These are phyloP conservation scores for Macaca mulatta DNA, from an alignment of 2,113 vertebrate species.

Conservation along the genomic window DNA sequence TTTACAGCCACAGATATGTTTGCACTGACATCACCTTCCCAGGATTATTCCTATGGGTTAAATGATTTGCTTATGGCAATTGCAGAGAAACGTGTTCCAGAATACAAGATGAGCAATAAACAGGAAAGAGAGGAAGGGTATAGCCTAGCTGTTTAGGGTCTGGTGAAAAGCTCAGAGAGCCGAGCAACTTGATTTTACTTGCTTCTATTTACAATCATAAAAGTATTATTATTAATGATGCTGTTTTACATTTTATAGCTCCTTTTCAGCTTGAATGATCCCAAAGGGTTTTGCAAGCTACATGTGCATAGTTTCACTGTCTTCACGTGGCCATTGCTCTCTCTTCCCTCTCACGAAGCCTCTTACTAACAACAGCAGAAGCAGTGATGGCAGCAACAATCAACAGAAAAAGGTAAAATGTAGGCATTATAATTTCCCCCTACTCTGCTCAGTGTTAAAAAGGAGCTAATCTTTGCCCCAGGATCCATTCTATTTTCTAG, in stretches of 20 bases:
- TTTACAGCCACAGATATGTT: constrained; percentile 51
- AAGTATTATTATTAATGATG: constrained; percentile 61
- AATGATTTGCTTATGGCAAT: constrained; percentile 67
- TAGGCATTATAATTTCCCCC: constrained; percentile 17
- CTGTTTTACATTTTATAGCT: constrained; percentile 63
- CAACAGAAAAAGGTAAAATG: constrained; percentile 52
- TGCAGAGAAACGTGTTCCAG: constrained; percentile 25
- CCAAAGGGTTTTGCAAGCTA: constrained; percentile 7
- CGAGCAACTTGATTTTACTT: constrained; percentile 32
- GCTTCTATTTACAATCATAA: constrained; percentile 55
- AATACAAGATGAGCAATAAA: constrained; percentile 64
- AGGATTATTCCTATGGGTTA: constrained; percentile 61
- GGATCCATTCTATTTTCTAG: constrained; percentile 70
- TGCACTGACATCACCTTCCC: constrained; percentile 46
- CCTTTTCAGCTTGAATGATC: constrained; percentile 38
- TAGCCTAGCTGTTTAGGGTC: not conserved
- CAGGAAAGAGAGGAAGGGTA: not conserved
- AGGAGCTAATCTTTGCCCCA: constrained; percentile 67
- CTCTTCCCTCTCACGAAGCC: not conserved
- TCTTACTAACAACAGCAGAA: constrained; percentile 39
- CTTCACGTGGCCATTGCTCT: not conserved
- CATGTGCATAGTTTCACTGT: not conserved
- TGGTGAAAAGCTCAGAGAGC: not conserved
- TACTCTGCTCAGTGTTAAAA: constrained; percentile 52
- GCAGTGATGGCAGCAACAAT: constrained; percentile 36